Percentiles rank a stretch among this genome's conserved stretches.
phyloP scores from a whole-genome alignment of 2,113 vertebrate genomes.

The Scatophagus argus region DNA sequence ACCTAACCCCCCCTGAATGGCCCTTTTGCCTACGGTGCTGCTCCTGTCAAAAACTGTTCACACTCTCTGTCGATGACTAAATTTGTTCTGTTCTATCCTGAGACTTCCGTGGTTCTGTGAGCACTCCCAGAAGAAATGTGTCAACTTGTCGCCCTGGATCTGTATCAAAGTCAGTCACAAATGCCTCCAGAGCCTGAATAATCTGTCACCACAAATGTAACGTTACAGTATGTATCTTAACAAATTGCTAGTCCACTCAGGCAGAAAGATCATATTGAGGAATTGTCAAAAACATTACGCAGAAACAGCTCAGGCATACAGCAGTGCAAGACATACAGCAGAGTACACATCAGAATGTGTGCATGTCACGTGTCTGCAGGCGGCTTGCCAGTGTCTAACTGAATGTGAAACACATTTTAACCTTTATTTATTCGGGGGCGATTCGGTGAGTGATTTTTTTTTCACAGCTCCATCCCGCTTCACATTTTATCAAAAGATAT shows the following conservation, averaged over 20 bases:
- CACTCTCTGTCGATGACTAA: constrained; percentile 8
- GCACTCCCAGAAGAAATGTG: constrained; percentile 66
- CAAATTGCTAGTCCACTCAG: constrained; percentile 4
- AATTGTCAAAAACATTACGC: constrained; percentile 1
- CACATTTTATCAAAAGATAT: neutral
- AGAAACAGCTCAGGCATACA: neutral
- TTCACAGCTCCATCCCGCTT: neutral
- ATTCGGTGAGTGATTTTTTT: no score
- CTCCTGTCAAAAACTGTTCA: constrained; percentile 38
- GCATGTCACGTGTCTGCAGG: neutral
- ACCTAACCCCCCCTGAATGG: constrained; percentile 1
- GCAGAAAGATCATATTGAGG: constrained; percentile 3
- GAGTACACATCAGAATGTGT: neutral
- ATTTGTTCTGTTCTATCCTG: constrained; percentile 42
- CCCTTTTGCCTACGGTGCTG: neutral
- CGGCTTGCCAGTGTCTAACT: neutral
- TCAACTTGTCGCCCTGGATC: constrained; percentile 61
- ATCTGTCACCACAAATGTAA: constrained; percentile 4
- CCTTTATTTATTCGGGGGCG: neutral
- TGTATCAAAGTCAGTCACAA: constrained; percentile 54
- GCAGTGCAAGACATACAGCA: neutral
- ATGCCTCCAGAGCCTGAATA: constrained; percentile 21
- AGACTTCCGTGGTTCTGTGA: constrained; percentile 41
- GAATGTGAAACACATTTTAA: neutral
- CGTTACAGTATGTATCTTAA: constrained; percentile 20